A percentile compares a stretch with the other conserved stretches of the same genome.
These are phyloP conservation scores for Hydropotes inermis DNA, from an alignment of 2,113 vertebrate genomes.

Conservation along the genomic window DNA sequence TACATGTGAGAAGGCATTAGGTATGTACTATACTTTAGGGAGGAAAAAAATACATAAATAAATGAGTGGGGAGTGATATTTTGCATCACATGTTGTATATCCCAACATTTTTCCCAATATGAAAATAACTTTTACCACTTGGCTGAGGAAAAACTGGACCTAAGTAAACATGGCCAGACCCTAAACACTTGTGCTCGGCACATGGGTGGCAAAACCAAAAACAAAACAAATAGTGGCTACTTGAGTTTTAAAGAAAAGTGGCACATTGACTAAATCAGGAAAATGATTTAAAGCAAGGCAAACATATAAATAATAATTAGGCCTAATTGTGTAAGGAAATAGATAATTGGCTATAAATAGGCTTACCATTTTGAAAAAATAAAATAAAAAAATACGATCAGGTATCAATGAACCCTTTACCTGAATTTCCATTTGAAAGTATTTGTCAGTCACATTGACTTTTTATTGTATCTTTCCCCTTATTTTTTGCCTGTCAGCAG, in stretches of 20 bases:
- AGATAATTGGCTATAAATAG: slow-evolving; percentile 24
- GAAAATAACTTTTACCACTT: slow-evolving; percentile 64
- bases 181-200: not conserved
- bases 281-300: slow-evolving; percentile 6
- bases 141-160: slow-evolving; percentile 55
- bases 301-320: slow-evolving; percentile 48
- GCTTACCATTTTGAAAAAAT: not conserved
- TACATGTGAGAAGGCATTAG: slow-evolving; percentile 47
- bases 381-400: not conserved
- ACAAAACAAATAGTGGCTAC: not conserved
- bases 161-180: slow-evolving; percentile 52
- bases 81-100: slow-evolving; percentile 56
- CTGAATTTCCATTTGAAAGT: not conserved
- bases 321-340: not conserved
- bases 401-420: not conserved
- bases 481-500: not conserved
- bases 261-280: slow-evolving; percentile 20
- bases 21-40: slow-evolving; percentile 51
- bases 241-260: not conserved
- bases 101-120: slow-evolving; percentile 35
- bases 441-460: not conserved
- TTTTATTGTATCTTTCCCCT: not conserved
- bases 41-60: slow-evolving; percentile 71
- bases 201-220: slow-evolving; percentile 16
- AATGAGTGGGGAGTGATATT: slow-evolving; percentile 45